These are phyloP conservation scores for Catharus minimus DNA, from an alignment of 2,113 vertebrate genomes.

Conservation along the genomic window DNA sequence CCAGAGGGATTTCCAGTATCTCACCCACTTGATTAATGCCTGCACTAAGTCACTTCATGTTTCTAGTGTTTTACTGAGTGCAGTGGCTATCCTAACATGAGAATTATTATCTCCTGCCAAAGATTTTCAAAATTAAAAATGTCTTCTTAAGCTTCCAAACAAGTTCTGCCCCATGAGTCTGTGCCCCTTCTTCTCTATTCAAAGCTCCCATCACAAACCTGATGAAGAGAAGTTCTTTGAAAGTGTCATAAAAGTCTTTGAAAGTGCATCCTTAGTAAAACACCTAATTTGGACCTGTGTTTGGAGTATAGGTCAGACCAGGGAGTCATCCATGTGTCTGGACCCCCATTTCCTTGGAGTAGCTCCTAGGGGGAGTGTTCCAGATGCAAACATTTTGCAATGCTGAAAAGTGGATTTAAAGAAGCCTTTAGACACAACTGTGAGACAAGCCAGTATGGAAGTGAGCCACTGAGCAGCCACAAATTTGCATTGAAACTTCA, in stretches of 20 bases:
- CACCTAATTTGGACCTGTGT: not conserved
- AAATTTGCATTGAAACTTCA: slow-evolving; percentile 14
- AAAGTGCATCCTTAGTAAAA: not conserved
- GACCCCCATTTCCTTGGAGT: not conserved
- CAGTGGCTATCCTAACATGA: not conserved
- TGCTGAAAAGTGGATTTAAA: not conserved
- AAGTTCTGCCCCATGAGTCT: not conserved
- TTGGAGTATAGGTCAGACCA: not conserved
- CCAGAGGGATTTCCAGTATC: slow-evolving; percentile 51
- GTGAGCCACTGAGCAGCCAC: not conserved
- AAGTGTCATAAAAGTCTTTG: not conserved
- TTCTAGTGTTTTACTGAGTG: not conserved
- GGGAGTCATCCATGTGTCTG: not conserved
- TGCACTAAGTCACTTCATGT: not conserved
- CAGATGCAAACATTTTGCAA: not conserved
- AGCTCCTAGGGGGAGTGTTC: not conserved
- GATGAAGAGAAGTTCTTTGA: not conserved
- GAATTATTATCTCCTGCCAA: not conserved
- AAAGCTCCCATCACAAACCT: not conserved
- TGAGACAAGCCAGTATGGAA: not conserved
- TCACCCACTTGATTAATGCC: slow-evolving; percentile 29
- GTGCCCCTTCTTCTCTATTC: not conserved
- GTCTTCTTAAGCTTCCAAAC: not conserved
- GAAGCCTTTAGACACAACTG: not conserved
- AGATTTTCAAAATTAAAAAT: not conserved